Evolutionary conservation across 37 sponge, comb jelly and placozoan species (phyloP), one percentile per base, ranked within the genome.

Genomic region (Dysidea cf. avara): DNA sequence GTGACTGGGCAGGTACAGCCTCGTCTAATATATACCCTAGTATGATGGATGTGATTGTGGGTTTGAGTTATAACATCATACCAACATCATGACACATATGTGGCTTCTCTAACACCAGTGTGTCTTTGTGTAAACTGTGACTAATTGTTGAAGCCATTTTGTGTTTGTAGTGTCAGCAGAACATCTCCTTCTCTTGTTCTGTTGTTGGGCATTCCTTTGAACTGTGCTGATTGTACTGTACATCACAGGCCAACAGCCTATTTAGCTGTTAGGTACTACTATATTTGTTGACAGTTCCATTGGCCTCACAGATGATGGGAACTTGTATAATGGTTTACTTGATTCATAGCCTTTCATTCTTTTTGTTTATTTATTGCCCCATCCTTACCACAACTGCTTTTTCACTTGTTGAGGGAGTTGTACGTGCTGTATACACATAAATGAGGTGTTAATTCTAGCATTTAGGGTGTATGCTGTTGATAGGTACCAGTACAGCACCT

Each of bases 191-290:
- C n/a, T n/a, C n/a, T n/a, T n/a, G n/a, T n/a, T n/a, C n/a, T n/a
- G 6, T 62, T 20, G 20, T 20, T 7, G 60, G 48, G n/a, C n/a
- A 6, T 66, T 17, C 20, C 3, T 39, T 28, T 33, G 20, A 14
- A 21, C 25, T 9, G 7, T n/a, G n/a, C n/a, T n/a, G 7, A n/a
- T 29, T 5, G 11, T 33, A 14, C 25, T 29, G 6, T 31, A 39
- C 17, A 34, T 16, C 25, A 30, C 75, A 82, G 61, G 69, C 3
- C 53, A 78, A 24, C 82, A 87, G 53, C 78, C 82, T 5, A 48
- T 81, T 4, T 63, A 81, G 56, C 81, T 58, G 43, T 74, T 87
- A 82, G 81, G 50, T 77, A 72, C 33, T 77, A 71, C 46, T 73
- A 82, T 24, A n/a, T n/a, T n/a, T n/a, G n/a, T n/a, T n/a, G n/a